Percentiles rank a stretch among this genome's conserved stretches.
These are phyloP conservation scores for Lycophotia porphyrea DNA, from an alignment of 2,888 invertebrate genomes.

Conservation along the genomic window DNA sequence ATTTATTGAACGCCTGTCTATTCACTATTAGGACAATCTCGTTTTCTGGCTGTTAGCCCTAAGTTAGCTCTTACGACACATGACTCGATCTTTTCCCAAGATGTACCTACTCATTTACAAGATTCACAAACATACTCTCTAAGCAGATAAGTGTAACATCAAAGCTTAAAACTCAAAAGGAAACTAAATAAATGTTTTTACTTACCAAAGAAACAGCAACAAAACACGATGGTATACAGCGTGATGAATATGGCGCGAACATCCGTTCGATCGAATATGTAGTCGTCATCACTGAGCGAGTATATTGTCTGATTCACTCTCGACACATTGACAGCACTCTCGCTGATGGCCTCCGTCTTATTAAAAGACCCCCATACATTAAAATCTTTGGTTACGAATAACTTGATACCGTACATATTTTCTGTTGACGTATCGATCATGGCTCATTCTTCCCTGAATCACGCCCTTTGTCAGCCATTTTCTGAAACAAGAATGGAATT, in stretches of 20 bases:
- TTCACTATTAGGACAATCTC: background rate
- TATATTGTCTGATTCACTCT: slow-evolving; percentile 75
- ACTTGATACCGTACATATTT: slow-evolving; percentile 78
- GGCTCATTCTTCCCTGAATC: slow-evolving; percentile 62
- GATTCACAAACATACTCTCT: background rate
- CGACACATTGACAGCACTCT: slow-evolving; percentile 70
- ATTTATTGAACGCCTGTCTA: slow-evolving; percentile 7
- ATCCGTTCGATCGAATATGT: slow-evolving; percentile 94
- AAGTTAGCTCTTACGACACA: background rate
- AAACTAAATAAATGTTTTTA: slow-evolving; percentile 59
- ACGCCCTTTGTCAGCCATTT: slow-evolving; percentile 67
- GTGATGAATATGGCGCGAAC: slow-evolving; percentile 94
- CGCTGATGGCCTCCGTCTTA: slow-evolving; percentile 66
- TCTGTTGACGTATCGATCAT: slow-evolving; percentile 67
- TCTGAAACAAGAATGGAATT: slow-evolving; percentile 74
- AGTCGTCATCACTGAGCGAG: slow-evolving; percentile 89
- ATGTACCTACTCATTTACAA: background rate
- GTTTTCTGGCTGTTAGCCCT: background rate
- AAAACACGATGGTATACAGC: slow-evolving; percentile 94
- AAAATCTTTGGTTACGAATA: slow-evolving; percentile 75
- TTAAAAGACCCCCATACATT: slow-evolving; percentile 72
- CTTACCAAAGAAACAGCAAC: slow-evolving; percentile 96
- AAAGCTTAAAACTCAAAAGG: background rate
- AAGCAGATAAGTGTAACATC: background rate
- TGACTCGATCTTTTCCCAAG: background rate